Evolutionary conservation across 2,797 vertebrate species (phyloP).

Genomic region (Pipistrellus pipistrellus): DNA sequence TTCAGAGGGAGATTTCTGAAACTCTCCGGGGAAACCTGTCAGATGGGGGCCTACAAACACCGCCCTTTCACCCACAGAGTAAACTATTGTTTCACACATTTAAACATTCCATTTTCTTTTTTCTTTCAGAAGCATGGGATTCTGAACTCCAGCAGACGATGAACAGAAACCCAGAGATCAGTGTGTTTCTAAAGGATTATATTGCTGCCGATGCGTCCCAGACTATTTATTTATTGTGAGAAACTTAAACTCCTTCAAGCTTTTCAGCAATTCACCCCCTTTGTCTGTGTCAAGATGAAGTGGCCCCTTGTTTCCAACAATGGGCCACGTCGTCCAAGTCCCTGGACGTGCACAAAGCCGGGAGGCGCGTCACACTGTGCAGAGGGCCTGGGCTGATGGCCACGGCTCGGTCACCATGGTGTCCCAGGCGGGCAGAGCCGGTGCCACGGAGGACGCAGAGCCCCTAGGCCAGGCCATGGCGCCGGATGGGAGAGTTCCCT

Average conservation of each 20-base stretch:
- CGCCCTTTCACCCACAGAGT: not conserved
- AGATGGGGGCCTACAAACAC: not conserved
- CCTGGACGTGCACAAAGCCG: slow-evolving; percentile 65
- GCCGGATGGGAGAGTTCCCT: not conserved
- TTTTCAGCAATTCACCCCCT: slow-evolving; percentile 65
- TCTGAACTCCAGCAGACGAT: slow-evolving; percentile 56
- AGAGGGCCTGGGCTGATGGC: slow-evolving; percentile 36
- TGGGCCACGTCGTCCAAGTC: slow-evolving; percentile 67
- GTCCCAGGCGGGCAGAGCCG: not conserved
- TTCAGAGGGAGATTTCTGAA: slow-evolving; percentile 25
- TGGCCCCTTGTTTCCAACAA: slow-evolving; percentile 76
- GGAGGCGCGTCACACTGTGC: slow-evolving; percentile 66
- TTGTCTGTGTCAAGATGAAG: slow-evolving; percentile 73
- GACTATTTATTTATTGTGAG: slow-evolving; percentile 70
- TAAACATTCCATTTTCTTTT: slow-evolving; percentile 43
- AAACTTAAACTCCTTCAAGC: slow-evolving; percentile 75
- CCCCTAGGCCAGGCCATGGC: not conserved
- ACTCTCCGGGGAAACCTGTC: not conserved
- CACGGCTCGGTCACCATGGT: not conserved
- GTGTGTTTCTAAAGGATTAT: slow-evolving; percentile 60
- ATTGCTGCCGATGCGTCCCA: not conserved
- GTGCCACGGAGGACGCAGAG: not conserved
- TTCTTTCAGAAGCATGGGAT: slow-evolving; percentile 43
- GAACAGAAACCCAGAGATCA: slow-evolving; percentile 59
- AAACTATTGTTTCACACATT: slow-evolving; percentile 15